Base-by-base conservation (phyloP, 2,888 invertebrate species). In the Pasiphila rectangulata region DNA sequence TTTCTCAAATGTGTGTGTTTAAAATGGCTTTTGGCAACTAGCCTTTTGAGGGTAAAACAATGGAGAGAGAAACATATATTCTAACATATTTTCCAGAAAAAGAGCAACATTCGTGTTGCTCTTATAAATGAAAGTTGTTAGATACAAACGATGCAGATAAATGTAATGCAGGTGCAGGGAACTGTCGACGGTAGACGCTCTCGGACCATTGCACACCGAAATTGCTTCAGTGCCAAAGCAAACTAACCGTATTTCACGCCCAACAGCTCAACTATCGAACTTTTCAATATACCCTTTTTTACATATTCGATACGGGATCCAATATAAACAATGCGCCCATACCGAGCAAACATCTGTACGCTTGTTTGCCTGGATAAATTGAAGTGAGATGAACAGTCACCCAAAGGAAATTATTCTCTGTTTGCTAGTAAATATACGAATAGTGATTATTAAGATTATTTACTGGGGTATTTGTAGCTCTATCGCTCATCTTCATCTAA, bases 241-340 rank as follows among this genome's bases (percentile, higher is more conserved):
- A 69, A 70, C 69, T 67, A 69, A 71, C 61, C 64, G 65, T 69
- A 65, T 75, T 75, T 71, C 67, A 69, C 64, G 64, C 69, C 58
- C 55, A 65, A 62, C 58, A 59, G 60, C 51, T 55, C 56, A 55
- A 52, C 56, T 52, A 57, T 53, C 38, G 48, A 38, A 47, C 47
- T 44, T 62, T 63, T 54, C 38, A 51, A 60, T 63, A 46, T 9
- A 53, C 45, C 42, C 41, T 55, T 64, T 64, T 63, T 62, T 59
- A 59, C 56, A 59, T 61, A 60, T 57, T 53, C 56, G 52, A 56
- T 57, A 62, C 66, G 55, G 43, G 57, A 52, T 50, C 51, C 59
- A 60, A 57, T 61, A 55, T 57, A 56, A 56, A 59, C 56, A 59
- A 58, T 55, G 37, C 37, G 20, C 43, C 39, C 38, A 44, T 43